Base-by-base conservation (phyloP, 2,113 vertebrate species). In the Bucco capensis region DNA sequence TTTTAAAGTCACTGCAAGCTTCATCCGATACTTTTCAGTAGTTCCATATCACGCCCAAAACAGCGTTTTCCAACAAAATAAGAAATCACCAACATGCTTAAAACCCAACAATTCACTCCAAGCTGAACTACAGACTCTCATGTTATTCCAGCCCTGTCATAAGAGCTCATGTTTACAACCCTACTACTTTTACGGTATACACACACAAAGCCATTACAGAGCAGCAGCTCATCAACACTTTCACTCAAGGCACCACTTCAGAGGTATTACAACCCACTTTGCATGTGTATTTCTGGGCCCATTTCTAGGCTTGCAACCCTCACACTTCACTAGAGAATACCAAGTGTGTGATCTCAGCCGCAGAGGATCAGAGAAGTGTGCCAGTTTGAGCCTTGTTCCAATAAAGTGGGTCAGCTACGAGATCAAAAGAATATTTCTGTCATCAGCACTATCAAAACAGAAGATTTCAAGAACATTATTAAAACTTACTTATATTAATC, bases 341-440 rank as follows among this genome's bases (percentile, higher is more conserved):
- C 51, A 47, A 86, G 70, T 13, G 73, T 95, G 92, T 93, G 88
- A 95, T 91, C 93, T 91, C 5, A 94, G 86, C 79, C 61, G 7
- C 85, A 71, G 83, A 88, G 88, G 85, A 91, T 71, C 44, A 81
- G 69, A 8, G 28, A 60, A 72, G 53, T 31, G 66, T 78, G 88
- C 70, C 78, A 79, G 65, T 78, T 57, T 40, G 60, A 95, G 93
- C 65, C 72, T 57, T 14, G 28, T 2, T 89, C 75, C 60, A 62
- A 54, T 74, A 75, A 96, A 96, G 60, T 91, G 79, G 93, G 93
- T 90, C 90, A 91, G 83, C 90, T 78, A 57, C 83, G 25, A 94
- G 80, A 96, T 95, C 92, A 95, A 95, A 95, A 90, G 83, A 79
- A 35, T 83, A 30, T 61, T 90, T 87, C 91, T 95, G 92, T 79